Conservation (phyloP, 2,797 vertebrate genomes). For the Cuculus canorus region DNA sequence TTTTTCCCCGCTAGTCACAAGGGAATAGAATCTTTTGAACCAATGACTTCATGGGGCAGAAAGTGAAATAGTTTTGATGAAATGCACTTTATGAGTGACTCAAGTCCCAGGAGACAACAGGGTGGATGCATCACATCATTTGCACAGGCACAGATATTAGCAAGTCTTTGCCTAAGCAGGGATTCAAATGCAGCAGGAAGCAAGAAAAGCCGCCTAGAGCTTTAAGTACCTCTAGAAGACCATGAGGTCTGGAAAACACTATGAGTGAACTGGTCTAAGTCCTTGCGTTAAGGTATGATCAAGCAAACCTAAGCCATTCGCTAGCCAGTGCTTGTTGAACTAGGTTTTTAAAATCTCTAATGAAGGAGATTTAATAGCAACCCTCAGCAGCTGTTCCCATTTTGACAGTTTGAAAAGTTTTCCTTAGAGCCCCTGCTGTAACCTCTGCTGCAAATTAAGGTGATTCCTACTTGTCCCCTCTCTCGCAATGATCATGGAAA, state of each 20-base stretch:
- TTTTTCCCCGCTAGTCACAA: constrained; percentile 14
- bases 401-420: neutral
- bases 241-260: neutral
- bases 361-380: neutral
- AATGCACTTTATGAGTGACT: constrained; percentile 31
- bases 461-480: neutral
- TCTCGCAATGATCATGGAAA: neutral
- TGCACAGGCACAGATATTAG: neutral
- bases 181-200: neutral
- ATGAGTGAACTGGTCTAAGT: neutral
- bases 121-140: constrained; percentile 43
- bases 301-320: neutral
- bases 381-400: neutral
- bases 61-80: constrained; percentile 54
- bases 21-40: constrained; percentile 43
- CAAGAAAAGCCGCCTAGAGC: neutral
- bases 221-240: neutral
- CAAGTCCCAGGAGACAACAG: constrained; percentile 40
- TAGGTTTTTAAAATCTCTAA: neutral
- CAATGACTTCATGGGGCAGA: constrained; percentile 68
- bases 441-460: neutral
- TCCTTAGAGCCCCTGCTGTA: neutral
- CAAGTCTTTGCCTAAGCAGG: neutral
- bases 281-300: neutral
- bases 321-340: neutral